These are phyloP conservation scores for Setipinna tenuifilis DNA, from an alignment of 2,797 vertebrate species.

Conservation along the genomic window DNA sequence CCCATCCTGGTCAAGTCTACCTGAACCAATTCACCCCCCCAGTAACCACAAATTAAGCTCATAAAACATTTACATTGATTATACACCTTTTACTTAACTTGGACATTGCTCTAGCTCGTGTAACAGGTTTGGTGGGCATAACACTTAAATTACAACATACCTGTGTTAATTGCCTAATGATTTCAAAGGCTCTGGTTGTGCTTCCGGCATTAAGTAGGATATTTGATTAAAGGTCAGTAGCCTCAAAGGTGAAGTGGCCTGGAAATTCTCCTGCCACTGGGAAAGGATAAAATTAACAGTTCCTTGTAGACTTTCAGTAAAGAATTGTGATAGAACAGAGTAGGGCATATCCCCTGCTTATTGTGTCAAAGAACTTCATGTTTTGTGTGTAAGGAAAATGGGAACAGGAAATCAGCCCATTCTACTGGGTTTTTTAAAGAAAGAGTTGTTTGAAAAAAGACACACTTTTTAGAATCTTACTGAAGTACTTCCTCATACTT, in stretches of 20 bases:
- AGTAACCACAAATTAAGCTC: not conserved
- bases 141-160: constrained; percentile 7
- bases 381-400: not conserved
- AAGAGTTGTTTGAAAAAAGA: not conserved
- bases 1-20: not conserved
- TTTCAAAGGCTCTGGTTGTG: not conserved
- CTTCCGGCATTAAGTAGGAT: not conserved
- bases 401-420: not conserved
- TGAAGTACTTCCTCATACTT: not conserved
- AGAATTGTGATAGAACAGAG: not conserved
- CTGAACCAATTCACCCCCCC: constrained; percentile 3
- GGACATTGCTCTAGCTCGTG: not conserved
- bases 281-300: not conserved
- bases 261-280: not conserved
- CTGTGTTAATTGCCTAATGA: constrained; percentile 24
- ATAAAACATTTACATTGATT: not conserved
- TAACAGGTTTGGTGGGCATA: not conserved
- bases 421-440: not conserved
- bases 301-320: not conserved
- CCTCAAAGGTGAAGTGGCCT: constrained; percentile 12
- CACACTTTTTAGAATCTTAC: not conserved
- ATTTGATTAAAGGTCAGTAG: constrained; percentile 17
- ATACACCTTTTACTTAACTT: not conserved
- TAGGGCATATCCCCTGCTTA: not conserved
- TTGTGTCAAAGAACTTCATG: not conserved